These are phyloP conservation scores for Lysandra coridon DNA, from an alignment of 2,888 invertebrate species.

Conservation along the genomic window DNA sequence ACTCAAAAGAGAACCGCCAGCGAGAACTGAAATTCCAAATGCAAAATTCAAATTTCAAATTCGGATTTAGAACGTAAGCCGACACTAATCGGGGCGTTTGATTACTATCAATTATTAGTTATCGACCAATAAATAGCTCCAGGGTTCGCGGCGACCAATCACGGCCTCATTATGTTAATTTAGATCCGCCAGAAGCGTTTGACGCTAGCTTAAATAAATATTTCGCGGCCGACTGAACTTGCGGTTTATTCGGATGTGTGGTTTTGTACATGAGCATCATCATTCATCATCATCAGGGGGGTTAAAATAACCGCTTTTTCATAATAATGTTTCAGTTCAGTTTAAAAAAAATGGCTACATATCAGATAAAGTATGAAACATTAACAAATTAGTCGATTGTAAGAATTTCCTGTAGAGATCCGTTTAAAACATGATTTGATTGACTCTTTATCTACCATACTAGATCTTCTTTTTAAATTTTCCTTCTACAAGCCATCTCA, in stretches of 20 bases:
- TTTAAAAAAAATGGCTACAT: too few relatives aligned
- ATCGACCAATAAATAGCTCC: constrained; percentile 25
- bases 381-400: too few relatives aligned
- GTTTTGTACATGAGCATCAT: not conserved
- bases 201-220: constrained; percentile 9
- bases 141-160: constrained; percentile 8
- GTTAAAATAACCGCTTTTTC: too few relatives aligned
- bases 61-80: constrained; percentile 3
- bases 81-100: constrained; percentile 25
- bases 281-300: not conserved
- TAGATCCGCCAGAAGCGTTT: not conserved
- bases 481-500: too few relatives aligned
- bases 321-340: too few relatives aligned
- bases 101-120: constrained; percentile 27
- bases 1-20: not conserved
- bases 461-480: too few relatives aligned
- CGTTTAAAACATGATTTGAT: too few relatives aligned
- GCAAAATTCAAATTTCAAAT: not conserved
- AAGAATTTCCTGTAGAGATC: too few relatives aligned
- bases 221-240: not conserved
- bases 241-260: not conserved
- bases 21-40: not conserved
- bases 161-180: constrained; percentile 17
- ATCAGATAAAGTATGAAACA: too few relatives aligned
- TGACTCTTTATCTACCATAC: too few relatives aligned